Percentiles rank a stretch among this genome's conserved stretches.
Evolutionary conservation across 53 echinoderm and acorn worm species (phyloP).

Genomic region (Actinopyga echinites): DNA sequence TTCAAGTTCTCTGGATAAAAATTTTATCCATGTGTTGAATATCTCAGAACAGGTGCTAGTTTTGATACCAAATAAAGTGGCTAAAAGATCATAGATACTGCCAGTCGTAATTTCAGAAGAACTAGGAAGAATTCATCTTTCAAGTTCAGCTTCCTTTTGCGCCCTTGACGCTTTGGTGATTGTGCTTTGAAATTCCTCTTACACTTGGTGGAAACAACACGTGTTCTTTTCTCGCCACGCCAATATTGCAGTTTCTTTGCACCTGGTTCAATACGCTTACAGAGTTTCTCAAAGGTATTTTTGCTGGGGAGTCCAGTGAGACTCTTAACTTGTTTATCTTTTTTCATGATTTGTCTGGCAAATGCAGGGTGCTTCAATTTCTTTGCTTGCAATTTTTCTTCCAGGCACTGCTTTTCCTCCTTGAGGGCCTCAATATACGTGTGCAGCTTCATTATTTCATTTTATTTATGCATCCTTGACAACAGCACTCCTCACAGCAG

Average conservation of each 20-base stretch:
- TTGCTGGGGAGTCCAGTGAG: no score
- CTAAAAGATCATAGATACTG: not conserved
- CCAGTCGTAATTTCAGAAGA: no score
- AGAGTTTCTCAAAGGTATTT: no score
- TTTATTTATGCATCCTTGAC: not conserved
- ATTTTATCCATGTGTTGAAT: not conserved
- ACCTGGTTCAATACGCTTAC: not conserved
- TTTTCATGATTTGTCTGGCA: no score
- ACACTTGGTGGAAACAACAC: no score
- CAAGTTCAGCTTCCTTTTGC: not conserved
- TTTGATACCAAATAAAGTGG: not conserved
- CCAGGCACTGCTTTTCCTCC: not conserved
- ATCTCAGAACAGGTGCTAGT: not conserved
- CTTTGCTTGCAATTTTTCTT: not conserved
- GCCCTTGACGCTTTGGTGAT: not conserved
- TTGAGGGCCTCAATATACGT: not conserved
- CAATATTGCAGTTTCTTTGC: not conserved
- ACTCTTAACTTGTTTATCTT: no score
- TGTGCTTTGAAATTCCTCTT: no score
- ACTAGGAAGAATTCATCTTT: not conserved
- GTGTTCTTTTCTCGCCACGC: not conserved
- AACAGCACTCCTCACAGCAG: not conserved
- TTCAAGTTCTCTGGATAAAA: not conserved
- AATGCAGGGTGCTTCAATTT: not conserved
- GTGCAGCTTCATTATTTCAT: not conserved